Percentiles rank a stretch among this genome's conserved stretches.
Conservation (phyloP, 2,797 vertebrate genomes). For the Phrynocephalus vlangalii region DNA sequence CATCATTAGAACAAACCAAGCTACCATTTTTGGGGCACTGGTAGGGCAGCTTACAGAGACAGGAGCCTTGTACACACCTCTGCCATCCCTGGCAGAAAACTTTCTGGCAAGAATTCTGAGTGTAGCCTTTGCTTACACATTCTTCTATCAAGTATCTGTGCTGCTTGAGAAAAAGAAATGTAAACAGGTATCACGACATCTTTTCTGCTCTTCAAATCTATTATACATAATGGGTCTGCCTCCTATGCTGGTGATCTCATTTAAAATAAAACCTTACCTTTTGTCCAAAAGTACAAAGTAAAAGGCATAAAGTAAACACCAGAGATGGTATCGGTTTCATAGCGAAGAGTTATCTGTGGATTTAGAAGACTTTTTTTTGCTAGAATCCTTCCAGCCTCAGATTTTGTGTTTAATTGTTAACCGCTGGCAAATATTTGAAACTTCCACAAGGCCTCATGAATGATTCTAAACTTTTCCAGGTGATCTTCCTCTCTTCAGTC, state of each 20-base stretch:
- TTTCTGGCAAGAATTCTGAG: constrained; percentile 84
- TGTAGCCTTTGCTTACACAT: constrained; percentile 80
- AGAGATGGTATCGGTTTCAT: constrained; percentile 67
- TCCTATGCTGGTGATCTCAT: neutral
- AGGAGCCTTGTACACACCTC: constrained; percentile 79
- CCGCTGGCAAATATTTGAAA: constrained; percentile 74
- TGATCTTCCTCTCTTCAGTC: constrained; percentile 44
- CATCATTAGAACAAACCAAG: constrained; percentile 74
- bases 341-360: constrained; percentile 48
- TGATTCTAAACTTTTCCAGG: constrained; percentile 54
- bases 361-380: constrained; percentile 20
- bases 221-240: neutral
- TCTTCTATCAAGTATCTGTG: constrained; percentile 58
- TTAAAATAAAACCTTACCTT: constrained; percentile 69
- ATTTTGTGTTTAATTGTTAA: constrained; percentile 81
- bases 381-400: constrained; percentile 33
- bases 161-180: constrained; percentile 17
- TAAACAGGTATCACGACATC: neutral
- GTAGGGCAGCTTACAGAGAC: constrained; percentile 90
- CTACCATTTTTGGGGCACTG: constrained; percentile 79
- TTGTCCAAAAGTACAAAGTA: constrained; percentile 55
- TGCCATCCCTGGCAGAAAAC: constrained; percentile 91
- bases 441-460: constrained; percentile 23
- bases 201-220: neutral
- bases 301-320: constrained; percentile 59